These are phyloP conservation scores for Ornithorhynchus anatinus DNA, from an alignment of 2,113 vertebrate genomes.

Conservation along the genomic window DNA sequence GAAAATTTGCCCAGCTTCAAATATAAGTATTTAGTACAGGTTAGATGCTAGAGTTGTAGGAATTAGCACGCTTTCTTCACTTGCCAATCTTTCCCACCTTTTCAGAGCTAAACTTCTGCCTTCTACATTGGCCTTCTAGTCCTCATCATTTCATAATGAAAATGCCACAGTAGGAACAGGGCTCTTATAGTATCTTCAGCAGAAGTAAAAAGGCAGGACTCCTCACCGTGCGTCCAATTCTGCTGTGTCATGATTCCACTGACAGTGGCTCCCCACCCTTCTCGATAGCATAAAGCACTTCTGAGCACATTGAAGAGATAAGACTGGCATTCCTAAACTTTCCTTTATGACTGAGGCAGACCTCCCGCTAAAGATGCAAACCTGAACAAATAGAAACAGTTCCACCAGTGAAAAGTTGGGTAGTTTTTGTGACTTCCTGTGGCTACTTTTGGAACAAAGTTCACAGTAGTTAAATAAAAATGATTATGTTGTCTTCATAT, in stretches of 20 bases:
- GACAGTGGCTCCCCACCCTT: fast-evolving
- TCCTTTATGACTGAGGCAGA: no score
- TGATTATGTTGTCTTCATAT: constrained; percentile 65
- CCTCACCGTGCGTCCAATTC: background rate
- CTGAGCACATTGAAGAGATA: no score
- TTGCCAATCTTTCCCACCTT: constrained; percentile 21
- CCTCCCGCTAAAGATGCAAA: no score
- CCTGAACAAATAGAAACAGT: no score
- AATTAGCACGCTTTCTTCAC: no score
- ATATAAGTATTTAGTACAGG: no score
- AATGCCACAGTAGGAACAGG: fast-evolving
- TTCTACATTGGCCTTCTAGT: background rate
- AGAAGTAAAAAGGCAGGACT: fast-evolving
- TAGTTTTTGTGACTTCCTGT: constrained; percentile 36
- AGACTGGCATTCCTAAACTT: no score
- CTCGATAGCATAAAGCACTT: no score
- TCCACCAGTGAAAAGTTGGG: no score
- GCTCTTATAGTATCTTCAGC: fast-evolving
- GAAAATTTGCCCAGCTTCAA: no score
- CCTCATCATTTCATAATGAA: background rate
- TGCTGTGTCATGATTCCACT: fast-evolving
- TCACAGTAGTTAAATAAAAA: constrained; percentile 68
- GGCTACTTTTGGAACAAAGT: constrained; percentile 45
- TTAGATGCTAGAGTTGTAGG: no score
- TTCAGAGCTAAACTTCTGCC: constrained; percentile 20